Percentiles rank a stretch among this genome's conserved stretches.
These are phyloP conservation scores for Clitarchus hookeri DNA, from an alignment of 2,888 invertebrate genomes.

Conservation along the genomic window DNA sequence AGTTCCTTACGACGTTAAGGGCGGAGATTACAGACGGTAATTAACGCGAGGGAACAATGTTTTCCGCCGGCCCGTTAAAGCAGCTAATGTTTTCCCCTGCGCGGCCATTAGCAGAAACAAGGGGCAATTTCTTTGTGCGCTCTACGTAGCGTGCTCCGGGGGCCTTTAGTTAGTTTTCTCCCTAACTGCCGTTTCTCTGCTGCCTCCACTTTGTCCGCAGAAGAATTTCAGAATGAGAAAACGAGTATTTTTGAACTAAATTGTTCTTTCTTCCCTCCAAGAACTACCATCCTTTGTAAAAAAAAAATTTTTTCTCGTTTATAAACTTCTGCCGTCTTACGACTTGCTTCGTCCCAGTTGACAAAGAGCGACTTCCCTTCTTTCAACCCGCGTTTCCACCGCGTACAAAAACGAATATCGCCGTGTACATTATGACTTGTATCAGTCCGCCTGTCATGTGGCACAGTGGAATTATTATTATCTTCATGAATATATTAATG, in stretches of 20 bases:
- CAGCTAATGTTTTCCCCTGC: neutral
- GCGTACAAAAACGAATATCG: too few species aligned
- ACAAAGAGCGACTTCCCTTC: too few species aligned
- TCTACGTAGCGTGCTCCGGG: neutral
- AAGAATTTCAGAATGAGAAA: neutral
- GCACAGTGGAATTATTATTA: too few species aligned
- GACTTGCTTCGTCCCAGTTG: too few species aligned
- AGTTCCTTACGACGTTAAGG: neutral
- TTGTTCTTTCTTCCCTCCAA: neutral
- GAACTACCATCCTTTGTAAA: too few species aligned
- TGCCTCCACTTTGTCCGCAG: neutral
- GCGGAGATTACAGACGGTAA: neutral
- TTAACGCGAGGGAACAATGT: neutral
- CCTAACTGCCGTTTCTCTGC: neutral
- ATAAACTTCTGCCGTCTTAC: too few species aligned
- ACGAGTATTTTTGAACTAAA: neutral
- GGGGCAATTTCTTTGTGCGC: neutral
- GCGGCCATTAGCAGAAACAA: too few species aligned
- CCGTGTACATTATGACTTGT: too few species aligned
- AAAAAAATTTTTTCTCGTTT: too few species aligned
- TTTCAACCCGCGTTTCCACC: too few species aligned
- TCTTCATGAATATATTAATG: too few species aligned
- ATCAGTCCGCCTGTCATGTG: too few species aligned
- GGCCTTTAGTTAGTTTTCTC: neutral
- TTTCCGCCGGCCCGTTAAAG: neutral